These are phyloP conservation scores for Colletes latitarsis DNA, from an alignment of 1,140 invertebrate species.

Conservation along the genomic window DNA sequence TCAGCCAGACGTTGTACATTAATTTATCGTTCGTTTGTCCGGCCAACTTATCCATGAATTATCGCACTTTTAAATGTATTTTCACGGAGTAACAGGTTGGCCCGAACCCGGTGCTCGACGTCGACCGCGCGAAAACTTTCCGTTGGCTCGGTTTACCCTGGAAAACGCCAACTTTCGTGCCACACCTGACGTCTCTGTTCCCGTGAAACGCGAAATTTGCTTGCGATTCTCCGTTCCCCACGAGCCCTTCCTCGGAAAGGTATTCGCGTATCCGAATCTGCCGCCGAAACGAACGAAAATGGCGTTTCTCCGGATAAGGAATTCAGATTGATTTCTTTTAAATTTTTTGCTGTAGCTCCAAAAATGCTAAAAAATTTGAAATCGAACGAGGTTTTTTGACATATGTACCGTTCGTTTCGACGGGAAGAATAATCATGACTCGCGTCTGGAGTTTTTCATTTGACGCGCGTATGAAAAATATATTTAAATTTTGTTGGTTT, in stretches of 20 bases:
- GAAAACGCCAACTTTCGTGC: background rate
- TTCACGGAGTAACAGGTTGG: conserved; percentile 29
- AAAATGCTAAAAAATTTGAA: too few species aligned
- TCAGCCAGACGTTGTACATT: conserved; percentile 21
- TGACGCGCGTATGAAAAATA: too few species aligned
- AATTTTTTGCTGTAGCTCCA: too few species aligned
- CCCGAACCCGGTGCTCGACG: background rate
- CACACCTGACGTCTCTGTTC: background rate
- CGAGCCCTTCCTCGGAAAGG: conserved; percentile 3
- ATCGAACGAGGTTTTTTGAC: too few species aligned
- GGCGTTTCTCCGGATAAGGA: too few species aligned
- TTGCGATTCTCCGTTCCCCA: conserved; percentile 23
- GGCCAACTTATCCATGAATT: conserved; percentile 41
- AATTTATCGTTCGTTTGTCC: conserved; percentile 25
- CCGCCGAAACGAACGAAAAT: too few species aligned
- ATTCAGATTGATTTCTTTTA: too few species aligned
- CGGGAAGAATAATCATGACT: too few species aligned
- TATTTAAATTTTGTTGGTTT: too few species aligned
- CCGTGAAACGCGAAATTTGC: background rate
- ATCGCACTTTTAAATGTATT: conserved; percentile 39
- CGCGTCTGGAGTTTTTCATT: too few species aligned
- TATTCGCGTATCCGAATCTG: too few species aligned
- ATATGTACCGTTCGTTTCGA: too few species aligned
- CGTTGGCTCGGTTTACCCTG: background rate
- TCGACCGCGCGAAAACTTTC: background rate